These are phyloP conservation scores for Glyphotaelius pellucidus DNA, from an alignment of 2,888 invertebrate species.

Conservation along the genomic window DNA sequence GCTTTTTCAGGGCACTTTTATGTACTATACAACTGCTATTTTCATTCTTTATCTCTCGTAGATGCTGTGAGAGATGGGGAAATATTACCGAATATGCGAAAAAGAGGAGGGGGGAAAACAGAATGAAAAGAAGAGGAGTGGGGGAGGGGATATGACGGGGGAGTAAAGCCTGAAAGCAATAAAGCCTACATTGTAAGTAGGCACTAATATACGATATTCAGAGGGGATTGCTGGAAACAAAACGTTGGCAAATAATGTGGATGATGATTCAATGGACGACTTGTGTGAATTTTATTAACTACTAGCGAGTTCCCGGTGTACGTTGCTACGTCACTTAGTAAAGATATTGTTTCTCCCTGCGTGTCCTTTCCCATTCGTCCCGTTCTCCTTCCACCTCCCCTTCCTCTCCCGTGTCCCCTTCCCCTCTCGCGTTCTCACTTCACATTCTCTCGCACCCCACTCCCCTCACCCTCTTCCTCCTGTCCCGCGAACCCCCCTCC, in stretches of 20 bases:
- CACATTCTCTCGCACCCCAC: too few species aligned
- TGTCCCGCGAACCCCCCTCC: too few species aligned
- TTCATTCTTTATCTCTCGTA: not conserved
- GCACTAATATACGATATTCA: not conserved
- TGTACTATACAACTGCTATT: not conserved
- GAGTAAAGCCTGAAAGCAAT: slow-evolving; percentile 8
- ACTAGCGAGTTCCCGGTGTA: too few species aligned
- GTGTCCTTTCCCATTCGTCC: too few species aligned
- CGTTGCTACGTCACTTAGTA: too few species aligned
- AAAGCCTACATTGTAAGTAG: slow-evolving; percentile 16
- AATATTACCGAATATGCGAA: not conserved
- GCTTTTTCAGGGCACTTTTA: not conserved
- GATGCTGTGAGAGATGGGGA: slow-evolving; percentile 8
- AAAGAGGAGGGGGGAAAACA: not conserved
- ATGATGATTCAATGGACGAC: not conserved
- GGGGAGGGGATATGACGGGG: not conserved
- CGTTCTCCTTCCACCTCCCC: too few species aligned
- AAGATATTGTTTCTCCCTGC: too few species aligned
- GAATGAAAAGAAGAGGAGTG: not conserved
- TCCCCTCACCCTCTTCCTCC: too few species aligned
- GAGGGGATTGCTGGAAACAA: not conserved
- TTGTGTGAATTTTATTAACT: not conserved
- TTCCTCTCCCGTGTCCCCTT: too few species aligned
- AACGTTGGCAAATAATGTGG: not conserved
- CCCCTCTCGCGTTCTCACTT: too few species aligned